A percentile compares a stretch with the other conserved stretches of the same genome.
Conservation (phyloP, 2,888 invertebrate species). For the Bellardia pandia region DNA sequence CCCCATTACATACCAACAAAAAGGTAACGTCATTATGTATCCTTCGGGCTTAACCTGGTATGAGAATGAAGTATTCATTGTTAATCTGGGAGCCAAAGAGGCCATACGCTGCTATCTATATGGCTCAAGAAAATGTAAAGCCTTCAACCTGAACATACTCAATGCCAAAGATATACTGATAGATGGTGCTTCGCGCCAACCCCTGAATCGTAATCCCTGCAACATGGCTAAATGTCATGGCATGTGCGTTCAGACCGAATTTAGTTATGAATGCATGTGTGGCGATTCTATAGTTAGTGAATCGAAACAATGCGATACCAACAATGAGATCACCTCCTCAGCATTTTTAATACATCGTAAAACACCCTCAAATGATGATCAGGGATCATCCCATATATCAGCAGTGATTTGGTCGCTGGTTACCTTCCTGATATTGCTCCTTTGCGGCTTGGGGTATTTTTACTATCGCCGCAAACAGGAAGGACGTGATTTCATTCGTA, state of each 20-base stretch:
- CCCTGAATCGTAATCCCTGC: slow-evolving; percentile 85
- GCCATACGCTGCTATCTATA: slow-evolving; percentile 87
- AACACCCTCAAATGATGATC: slow-evolving; percentile 3
- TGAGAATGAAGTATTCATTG: slow-evolving; percentile 91
- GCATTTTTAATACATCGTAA: slow-evolving; percentile 56
- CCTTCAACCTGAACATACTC: slow-evolving; percentile 84
- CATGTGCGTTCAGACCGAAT: slow-evolving; percentile 86
- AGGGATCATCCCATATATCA: slow-evolving; percentile 61
- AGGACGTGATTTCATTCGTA: slow-evolving; percentile 85
- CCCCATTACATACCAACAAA: slow-evolving; percentile 84
- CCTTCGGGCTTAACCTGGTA: slow-evolving; percentile 89
- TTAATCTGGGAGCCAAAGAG: slow-evolving; percentile 85
- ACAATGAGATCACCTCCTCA: slow-evolving; percentile 75
- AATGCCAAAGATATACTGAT: slow-evolving; percentile 85
- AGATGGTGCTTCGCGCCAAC: slow-evolving; percentile 86
- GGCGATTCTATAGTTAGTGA: slow-evolving; percentile 83
- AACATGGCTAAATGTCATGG: slow-evolving; percentile 85
- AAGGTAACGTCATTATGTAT: slow-evolving; percentile 84
- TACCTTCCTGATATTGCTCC: slow-evolving; percentile 71
- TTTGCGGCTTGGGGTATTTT: slow-evolving; percentile 78
- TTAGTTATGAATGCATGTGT: slow-evolving; percentile 86
- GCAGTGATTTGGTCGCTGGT: slow-evolving; percentile 67
- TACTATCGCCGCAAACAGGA: slow-evolving; percentile 82
- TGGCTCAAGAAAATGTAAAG: slow-evolving; percentile 85
- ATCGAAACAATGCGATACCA: slow-evolving; percentile 80